Evolutionary conservation across 2,113 vertebrate species (phyloP), one percentile per base, ranked within the genome.

Genomic region (Paraplagusia blochii): DNA sequence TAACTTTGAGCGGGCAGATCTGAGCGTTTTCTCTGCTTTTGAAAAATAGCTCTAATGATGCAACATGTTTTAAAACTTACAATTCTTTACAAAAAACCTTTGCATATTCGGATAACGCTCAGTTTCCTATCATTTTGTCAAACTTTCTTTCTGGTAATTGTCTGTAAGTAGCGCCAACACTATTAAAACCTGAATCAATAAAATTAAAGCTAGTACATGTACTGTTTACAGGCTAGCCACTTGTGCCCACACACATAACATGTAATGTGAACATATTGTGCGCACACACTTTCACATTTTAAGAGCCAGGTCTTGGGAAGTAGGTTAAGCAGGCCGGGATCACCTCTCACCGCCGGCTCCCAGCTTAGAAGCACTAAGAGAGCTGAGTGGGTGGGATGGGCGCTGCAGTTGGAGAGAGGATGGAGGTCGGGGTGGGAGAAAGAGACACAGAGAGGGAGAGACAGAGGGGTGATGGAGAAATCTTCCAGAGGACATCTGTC

Each of bases 401-500:
- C 62, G 70, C 58, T 1, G 9, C 79, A 76, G 73, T 64, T 79
- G 68, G 50, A 49, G 18, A 47, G 57, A 40, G 80, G 49, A 63
- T 62, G 72, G 58, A 1, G 8, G 81, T 74, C 69, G 64, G 77
- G 66, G 50, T 46, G 18, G 44, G 57, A 43, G 11, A 36, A 22
- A 66, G 22, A 29, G 22, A 29, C 22, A 29, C 22, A 42, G 15
- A 13, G 45, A 22, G 45, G 49, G 14, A 34, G 8, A n/a, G 35
- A 0, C 7, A 40, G 66, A 17, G 69, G 55, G 55, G 55, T 36
- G 43, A 73, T 74, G 60, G 66, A 74, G 73, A 77, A 70, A 82
- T 82, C 72, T 85, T 80, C 65, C 68, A 50, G 58, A 54, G 82
- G 82, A 87, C 82, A 87, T 87, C 85, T 79, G 83, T 82, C 78